Evolutionary conservation across 2,888 invertebrate genomes (phyloP).

Genomic region (Tiliacea aurago): DNA sequence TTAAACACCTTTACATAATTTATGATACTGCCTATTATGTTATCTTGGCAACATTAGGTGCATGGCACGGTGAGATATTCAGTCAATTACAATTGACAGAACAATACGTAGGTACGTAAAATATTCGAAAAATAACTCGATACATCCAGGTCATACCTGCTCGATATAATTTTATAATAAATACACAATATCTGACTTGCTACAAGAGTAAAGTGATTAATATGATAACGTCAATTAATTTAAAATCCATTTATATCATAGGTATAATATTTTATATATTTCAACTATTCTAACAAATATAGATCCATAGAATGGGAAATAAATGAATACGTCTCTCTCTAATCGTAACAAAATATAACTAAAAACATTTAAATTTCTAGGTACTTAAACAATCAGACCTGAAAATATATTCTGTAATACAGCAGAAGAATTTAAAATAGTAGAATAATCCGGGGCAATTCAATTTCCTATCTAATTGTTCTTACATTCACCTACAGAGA

Average conservation of each 20-base stretch:
- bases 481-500: conserved; percentile 24
- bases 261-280: conserved; percentile 32
- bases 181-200: conserved; percentile 45
- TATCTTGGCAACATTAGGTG: conserved; percentile 40
- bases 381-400: not conserved
- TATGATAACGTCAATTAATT: conserved; percentile 42
- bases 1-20: conserved; percentile 14
- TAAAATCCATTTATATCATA: conserved; percentile 49
- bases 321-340: conserved; percentile 31
- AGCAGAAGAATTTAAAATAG: not conserved
- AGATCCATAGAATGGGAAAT: conserved; percentile 21
- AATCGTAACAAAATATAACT: conserved; percentile 15
- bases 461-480: conserved; percentile 59
- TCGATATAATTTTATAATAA: conserved; percentile 55
- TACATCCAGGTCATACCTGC: conserved; percentile 65
- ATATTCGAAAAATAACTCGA: conserved; percentile 74
- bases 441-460: conserved; percentile 48
- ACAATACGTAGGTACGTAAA: conserved; percentile 67
- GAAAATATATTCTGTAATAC: conserved; percentile 10
- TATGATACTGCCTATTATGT: conserved; percentile 4
- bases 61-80: conserved; percentile 72
- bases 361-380: not conserved
- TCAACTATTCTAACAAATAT: conserved; percentile 42
- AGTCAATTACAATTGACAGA: conserved; percentile 72
- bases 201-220: conserved; percentile 44